Percentiles rank a stretch among this genome's conserved stretches.
phyloP scores from a whole-genome alignment of 1,140 invertebrate genomes.

The Chrysoperla carnea region DNA sequence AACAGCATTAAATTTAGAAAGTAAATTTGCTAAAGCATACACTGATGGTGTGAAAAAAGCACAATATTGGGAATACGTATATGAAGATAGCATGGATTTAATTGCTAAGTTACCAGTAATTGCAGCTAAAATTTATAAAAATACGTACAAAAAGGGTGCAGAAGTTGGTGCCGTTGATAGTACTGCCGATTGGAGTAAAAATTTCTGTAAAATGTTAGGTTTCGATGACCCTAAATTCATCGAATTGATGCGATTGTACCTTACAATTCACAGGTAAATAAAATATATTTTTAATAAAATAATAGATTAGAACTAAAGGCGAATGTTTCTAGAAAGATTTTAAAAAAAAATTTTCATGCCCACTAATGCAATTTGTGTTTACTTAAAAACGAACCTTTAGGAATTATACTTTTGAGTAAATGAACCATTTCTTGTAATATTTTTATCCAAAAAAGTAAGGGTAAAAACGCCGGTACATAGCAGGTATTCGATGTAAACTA shows the following conservation, averaged over 20 bases:
- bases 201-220: conserved; percentile 71
- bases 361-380: too few species aligned
- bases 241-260: conserved; percentile 72
- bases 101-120: conserved; percentile 79
- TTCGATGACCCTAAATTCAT: conserved; percentile 62
- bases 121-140: conserved; percentile 78
- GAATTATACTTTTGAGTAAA: too few species aligned
- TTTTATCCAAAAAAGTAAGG: too few species aligned
- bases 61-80: conserved; percentile 71
- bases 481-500: too few species aligned
- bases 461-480: too few species aligned
- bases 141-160: conserved; percentile 56
- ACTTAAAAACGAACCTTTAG: too few species aligned
- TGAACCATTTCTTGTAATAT: too few species aligned
- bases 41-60: conserved; percentile 58
- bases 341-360: too few species aligned
- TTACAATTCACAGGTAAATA: conserved; percentile 68
- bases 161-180: conserved; percentile 62
- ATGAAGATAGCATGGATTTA: conserved; percentile 78
- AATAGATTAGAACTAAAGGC: too few species aligned
- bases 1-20: conserved; percentile 69
- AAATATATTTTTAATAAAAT: neutral
- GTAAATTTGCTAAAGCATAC: conserved; percentile 75
- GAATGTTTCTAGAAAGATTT: too few species aligned
- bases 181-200: conserved; percentile 72